Base-by-base conservation (phyloP, 2,888 invertebrate species). In the Sialis lutaria region DNA sequence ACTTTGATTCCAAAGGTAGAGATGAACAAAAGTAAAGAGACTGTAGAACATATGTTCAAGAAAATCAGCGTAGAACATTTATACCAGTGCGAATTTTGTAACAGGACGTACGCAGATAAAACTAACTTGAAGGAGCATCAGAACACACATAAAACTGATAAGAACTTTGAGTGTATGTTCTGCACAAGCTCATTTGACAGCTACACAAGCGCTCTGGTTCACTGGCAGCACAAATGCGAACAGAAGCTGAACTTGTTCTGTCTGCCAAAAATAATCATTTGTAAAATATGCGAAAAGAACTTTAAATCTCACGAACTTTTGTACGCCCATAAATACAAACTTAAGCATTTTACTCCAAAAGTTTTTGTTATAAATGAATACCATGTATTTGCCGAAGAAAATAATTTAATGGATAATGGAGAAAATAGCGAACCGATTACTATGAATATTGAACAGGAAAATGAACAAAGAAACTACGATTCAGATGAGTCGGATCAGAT, bases 21-120 rank as follows among this genome's bases (percentile, higher is more conserved):
- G 1, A 2, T 6, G 22, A 9, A n/a, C n/a, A 32, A 51, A 31
- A 48, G 32, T 32, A 33, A 40, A 8, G 45, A 35, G 9, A 33
- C 48, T 7, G n/a, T 47, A 5, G 10, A n/a, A 5, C 46, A 42
- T 42, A 42, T 35, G 22, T 47, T 47, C 35, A 42, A 42, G 30
- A 63, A 61, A 54, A 60, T 64, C 32, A 53, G 60, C n/a, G 65
- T 65, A 0, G 65, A 67, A 52, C 53, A 65, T 30, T 50, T 75
- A 5, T 59, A 73, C 33, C 75, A 76, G 55, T 77, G 77, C 51
- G 76, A 77, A 57, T 77, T 72, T 54, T 77, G 77, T 54, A 75
- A 75, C 53, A 67, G 68, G 40, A 65, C 72, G 0, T 77, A 73
- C 53, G 67, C 69, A 0, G 72, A 75, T 43, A 65, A 69, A 41